Conservation (phyloP, 2,113 vertebrate genomes). For the Phalacrocorax carbo region DNA sequence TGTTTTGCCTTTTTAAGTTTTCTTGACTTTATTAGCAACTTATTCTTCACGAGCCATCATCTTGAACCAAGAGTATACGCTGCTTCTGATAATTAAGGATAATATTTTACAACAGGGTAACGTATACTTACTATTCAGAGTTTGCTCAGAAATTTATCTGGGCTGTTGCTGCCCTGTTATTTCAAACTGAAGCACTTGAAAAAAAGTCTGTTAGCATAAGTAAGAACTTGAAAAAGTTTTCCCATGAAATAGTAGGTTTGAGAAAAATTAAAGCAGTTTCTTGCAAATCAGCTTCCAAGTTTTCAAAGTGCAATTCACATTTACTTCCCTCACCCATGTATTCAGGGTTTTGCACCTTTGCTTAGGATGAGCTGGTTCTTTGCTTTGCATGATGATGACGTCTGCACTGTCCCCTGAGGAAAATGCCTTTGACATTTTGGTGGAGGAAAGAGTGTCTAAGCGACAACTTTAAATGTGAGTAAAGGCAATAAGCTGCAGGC, state of each 20-base stretch:
- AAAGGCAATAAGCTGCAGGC: conserved; percentile 14
- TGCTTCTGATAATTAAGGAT: not conserved
- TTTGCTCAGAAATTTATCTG: not conserved
- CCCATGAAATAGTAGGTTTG: not conserved
- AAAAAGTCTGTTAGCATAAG: not conserved
- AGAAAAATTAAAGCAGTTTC: not conserved
- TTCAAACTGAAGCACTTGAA: not conserved
- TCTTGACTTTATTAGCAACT: not conserved
- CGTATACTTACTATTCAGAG: not conserved
- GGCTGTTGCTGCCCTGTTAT: not conserved
- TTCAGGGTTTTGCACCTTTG: not conserved
- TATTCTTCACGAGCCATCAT: not conserved
- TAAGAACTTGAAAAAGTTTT: not conserved
- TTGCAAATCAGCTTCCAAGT: not conserved
- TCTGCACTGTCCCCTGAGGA: not conserved
- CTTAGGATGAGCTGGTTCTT: conserved; percentile 1
- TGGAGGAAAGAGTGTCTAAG: not conserved
- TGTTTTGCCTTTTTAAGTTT: not conserved
- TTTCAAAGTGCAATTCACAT: not conserved
- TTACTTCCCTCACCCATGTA: not conserved
- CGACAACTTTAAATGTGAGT: not conserved
- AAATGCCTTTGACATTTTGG: conserved; percentile 50
- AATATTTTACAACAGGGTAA: not conserved
- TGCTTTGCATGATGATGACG: conserved; percentile 11
- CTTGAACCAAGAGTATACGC: not conserved